Evolutionary conservation across 2,113 vertebrate genomes (phyloP), one percentile per base, ranked within the genome.

Genomic region (Lonchura striata): DNA sequence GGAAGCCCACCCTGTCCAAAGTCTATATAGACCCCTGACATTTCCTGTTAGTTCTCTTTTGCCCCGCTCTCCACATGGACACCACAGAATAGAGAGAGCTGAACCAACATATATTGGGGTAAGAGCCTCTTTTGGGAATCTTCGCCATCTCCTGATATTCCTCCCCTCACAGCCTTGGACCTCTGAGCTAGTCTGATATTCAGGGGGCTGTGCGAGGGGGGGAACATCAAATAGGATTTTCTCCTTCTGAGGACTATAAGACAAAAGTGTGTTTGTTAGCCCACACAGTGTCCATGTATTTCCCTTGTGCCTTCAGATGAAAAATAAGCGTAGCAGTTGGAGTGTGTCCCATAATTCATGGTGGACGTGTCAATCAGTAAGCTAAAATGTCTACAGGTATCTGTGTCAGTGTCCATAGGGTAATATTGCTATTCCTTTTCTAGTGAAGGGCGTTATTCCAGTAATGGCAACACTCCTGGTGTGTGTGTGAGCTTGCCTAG

Each of bases 211-310:
- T n/a, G n/a, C n/a, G n/a, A n/a, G n/a, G n/a, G n/a, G n/a, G n/a
- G n/a, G n/a, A n/a, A n/a, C n/a, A n/a, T n/a, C n/a, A n/a, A n/a
- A n/a, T n/a, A 37, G 33, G 18, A 15, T 79, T 72, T 85, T 70
- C 30, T 77, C 11, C 18, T 11, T 72, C 30, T 50, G 15, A 50
- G 35, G 3, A 2, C 63, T 57, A 4, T 46, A 69, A 56, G 15
- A 8, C 17, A 75, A 25, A 82, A 24, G 3, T 41, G 9, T 76
- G 9, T 74, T 47, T 64, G 8, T n/a, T 57, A 46, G 17, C 35
- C 68, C 0, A 0, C 33, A 31, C 13, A 66, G n/a, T 0, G 1
- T 61, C 41, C 1, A 1, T 31, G 7, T 20, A 12, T 56, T 46
- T 92, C 68, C 80, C 41, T 83, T 83, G 64, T 23, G 75, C 17